These are phyloP conservation scores for Acrocephalus scirpaceus DNA, from an alignment of 2,797 vertebrate species.

Conservation along the genomic window DNA sequence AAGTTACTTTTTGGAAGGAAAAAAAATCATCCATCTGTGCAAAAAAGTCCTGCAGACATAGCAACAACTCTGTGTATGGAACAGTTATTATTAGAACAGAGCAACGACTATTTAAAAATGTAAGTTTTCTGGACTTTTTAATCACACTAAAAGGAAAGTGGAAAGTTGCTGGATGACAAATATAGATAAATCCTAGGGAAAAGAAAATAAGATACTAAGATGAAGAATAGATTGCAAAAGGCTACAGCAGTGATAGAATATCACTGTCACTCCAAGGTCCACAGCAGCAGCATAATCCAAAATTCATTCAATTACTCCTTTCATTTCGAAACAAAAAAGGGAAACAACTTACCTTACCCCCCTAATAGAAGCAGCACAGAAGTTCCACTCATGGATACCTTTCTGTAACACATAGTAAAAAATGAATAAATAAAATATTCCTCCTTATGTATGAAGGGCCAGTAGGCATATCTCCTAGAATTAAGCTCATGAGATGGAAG, in stretches of 20 bases:
- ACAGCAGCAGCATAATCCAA: background rate
- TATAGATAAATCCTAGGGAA: background rate
- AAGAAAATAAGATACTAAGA: background rate
- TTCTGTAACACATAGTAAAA: conserved; percentile 78
- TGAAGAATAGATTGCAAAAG: background rate
- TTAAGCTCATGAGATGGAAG: background rate
- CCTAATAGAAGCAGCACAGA: conserved; percentile 88
- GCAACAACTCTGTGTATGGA: conserved; percentile 43
- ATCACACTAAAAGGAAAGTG: background rate
- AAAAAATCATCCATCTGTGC: conserved; percentile 48
- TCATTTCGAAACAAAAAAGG: background rate
- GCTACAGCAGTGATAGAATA: background rate
- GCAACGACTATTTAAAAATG: background rate
- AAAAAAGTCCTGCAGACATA: conserved; percentile 36
- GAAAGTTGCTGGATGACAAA: background rate
- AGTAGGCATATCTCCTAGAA: background rate
- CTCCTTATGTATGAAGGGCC: background rate
- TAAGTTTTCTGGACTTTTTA: background rate
- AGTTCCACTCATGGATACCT: conserved; percentile 98
- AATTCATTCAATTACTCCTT: background rate
- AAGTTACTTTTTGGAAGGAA: conserved; percentile 35
- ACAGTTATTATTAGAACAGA: conserved; percentile 57
- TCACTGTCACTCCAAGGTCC: background rate
- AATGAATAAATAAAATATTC: background rate
- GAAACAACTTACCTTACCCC: conserved; percentile 82